Base-by-base conservation (phyloP, 2,888 invertebrate genomes). In the Chouioia cunea region DNA sequence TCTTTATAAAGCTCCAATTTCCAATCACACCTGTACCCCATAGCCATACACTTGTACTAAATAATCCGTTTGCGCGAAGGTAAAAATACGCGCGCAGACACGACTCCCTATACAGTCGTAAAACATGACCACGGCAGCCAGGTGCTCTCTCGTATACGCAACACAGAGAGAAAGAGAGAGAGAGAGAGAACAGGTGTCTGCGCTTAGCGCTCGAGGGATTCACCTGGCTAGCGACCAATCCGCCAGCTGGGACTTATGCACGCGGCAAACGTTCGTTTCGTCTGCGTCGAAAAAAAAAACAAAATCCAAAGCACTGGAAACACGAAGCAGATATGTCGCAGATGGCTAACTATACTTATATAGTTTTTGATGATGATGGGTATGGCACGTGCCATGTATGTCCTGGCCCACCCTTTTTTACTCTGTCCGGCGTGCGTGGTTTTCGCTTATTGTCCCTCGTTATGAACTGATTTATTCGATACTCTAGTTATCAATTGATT, bases 211-310 rank as follows among this genome's bases (percentile, higher is more conserved):
- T 22, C 53, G 46, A 53, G 67, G 64, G 71, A 71, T 68, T 71
- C 71, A 71, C 71, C 71, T 71, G 71, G 80, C 83, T 83, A 75
- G 75, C 77, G 76, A 77, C 77, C 76, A 77, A 75, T 78, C 78
- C 74, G 76, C 82, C 83, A 82, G 79, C 81, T 83, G 83, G 81
- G 79, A 76, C 58, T 18, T 46, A n/a, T 16, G 50, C 44, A 36
- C 15, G 43, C n/a, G n/a, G 23, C 62, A 67, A 47, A 67, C 66
- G 53, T 27, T 52, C 52, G 10, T 6, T 15, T n/a, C 12, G 36
- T 8, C 4, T 36, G 36, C 36, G 36, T 36, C 36, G 6, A 20
- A 20, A 57, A 10, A 63, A 63, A 68, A 63, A 20, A 63, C n/a
- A 63, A 63, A 68, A 63, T 57, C 63, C 27, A 12, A 20, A 47